These are phyloP conservation scores for Phaetusa simplex DNA, from an alignment of 2,113 vertebrate genomes.

Conservation along the genomic window DNA sequence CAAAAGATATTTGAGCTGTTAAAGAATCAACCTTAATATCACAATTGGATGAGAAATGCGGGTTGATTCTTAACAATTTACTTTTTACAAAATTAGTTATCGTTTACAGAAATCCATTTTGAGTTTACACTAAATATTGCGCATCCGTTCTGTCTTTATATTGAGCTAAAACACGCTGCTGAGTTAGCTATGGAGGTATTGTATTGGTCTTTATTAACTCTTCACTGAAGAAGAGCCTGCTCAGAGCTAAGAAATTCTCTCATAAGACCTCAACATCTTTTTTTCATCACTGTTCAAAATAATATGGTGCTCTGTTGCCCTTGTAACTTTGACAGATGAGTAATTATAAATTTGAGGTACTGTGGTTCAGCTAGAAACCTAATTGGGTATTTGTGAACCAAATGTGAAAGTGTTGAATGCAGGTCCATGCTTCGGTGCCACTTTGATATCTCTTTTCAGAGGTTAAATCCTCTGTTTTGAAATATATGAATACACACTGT, in stretches of 20 bases:
- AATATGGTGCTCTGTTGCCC: background rate
- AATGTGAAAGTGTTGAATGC: slow-evolving; percentile 46
- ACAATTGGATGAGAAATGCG: background rate
- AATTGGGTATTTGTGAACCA: slow-evolving; percentile 69
- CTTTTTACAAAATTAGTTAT: background rate
- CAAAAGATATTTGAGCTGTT: background rate
- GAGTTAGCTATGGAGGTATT: background rate
- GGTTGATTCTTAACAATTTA: background rate
- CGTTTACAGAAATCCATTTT: background rate
- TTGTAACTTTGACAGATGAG: slow-evolving; percentile 61
- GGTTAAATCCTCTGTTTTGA: slow-evolving; percentile 45
- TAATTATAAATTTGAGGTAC: slow-evolving; percentile 67
- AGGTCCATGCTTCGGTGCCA: background rate
- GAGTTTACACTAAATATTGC: background rate
- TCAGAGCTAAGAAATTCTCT: background rate
- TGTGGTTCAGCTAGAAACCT: slow-evolving; percentile 44
- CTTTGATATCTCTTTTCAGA: slow-evolving; percentile 68
- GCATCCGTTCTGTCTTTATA: background rate
- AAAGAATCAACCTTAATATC: background rate
- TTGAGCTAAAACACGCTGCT: background rate
- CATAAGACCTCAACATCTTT: background rate
- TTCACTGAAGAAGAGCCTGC: background rate
- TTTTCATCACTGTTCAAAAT: background rate
- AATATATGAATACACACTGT: background rate
- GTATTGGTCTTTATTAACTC: background rate